Conservation (phyloP, 2,797 vertebrate genomes). For the Discoglossus pictus region DNA sequence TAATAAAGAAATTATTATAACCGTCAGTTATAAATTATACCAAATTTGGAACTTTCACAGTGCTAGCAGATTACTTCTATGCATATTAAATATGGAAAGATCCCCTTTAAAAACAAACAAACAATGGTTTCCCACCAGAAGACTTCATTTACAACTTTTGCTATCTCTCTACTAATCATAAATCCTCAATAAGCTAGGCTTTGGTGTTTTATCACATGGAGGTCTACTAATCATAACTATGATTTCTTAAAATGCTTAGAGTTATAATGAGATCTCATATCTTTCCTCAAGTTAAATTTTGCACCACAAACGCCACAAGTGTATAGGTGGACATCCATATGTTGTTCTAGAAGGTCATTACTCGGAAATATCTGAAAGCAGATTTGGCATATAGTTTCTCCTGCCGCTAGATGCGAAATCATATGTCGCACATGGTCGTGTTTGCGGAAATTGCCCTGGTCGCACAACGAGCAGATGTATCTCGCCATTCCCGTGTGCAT, state of each 20-base stretch:
- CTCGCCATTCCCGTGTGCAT: conserved; percentile 99
- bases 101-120: no score
- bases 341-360: conserved; percentile 91
- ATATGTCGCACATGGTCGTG: conserved; percentile 98
- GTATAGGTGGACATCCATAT: conserved; percentile 98
- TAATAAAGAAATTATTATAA: no score
- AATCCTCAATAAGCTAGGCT: conserved; percentile 60
- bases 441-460: conserved; percentile 98
- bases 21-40: no score
- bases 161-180: conserved; percentile 66
- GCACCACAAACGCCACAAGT: conserved; percentile 96
- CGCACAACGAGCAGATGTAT: conserved; percentile 95
- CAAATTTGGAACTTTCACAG: no score
- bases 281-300: conserved; percentile 97
- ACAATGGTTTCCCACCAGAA: no score
- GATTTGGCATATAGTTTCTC: conserved; percentile 98
- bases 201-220: conserved; percentile 71
- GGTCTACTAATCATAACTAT: conserved; percentile 59
- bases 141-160: conserved; percentile 55
- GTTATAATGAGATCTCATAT: conserved; percentile 98
- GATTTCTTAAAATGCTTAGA: conserved; percentile 88
- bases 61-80: no score
- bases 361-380: conserved; percentile 98
- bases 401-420: conserved; percentile 95
- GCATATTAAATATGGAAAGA: no score